These are phyloP conservation scores for Echinops telfairi DNA, from an alignment of 2,113 vertebrate species.

Conservation along the genomic window DNA sequence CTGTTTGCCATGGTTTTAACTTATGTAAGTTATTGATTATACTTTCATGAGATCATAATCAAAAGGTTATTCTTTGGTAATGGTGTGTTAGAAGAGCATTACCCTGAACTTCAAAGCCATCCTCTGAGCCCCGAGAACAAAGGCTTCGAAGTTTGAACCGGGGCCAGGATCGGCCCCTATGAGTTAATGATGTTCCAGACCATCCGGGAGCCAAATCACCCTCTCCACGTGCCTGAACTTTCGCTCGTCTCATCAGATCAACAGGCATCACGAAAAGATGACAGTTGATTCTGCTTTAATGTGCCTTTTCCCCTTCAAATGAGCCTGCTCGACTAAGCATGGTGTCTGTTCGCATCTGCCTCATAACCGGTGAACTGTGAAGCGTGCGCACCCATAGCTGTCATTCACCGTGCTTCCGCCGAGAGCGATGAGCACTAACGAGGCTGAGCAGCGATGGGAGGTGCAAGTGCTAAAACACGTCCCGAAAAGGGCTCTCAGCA, in stretches of 20 bases:
- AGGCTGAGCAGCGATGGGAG: slow-evolving; percentile 1
- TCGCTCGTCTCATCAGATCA: slow-evolving; percentile 85
- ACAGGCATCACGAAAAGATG: slow-evolving; percentile 80
- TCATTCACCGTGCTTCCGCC: slow-evolving; percentile 49
- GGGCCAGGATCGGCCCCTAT: slow-evolving; percentile 87
- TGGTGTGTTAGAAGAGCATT: slow-evolving; percentile 90
- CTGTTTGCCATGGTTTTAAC: slow-evolving; percentile 88
- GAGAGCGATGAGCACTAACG: slow-evolving; percentile 56
- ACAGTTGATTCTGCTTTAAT: slow-evolving; percentile 80
- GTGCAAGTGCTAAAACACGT: slow-evolving; percentile 33
- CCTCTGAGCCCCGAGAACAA: slow-evolving; percentile 90
- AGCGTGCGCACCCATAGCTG: background rate
- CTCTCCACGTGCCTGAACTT: slow-evolving; percentile 84
- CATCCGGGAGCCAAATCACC: slow-evolving; percentile 86
- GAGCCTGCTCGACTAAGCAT: slow-evolving; percentile 76
- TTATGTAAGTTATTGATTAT: slow-evolving; percentile 89
- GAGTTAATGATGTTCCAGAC: slow-evolving; percentile 89
- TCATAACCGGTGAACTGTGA: slow-evolving; percentile 60
- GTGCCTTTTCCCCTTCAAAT: slow-evolving; percentile 71
- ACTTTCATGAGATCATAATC: slow-evolving; percentile 93
- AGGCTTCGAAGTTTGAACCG: slow-evolving; percentile 88
- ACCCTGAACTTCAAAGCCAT: slow-evolving; percentile 92
- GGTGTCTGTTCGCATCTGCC: slow-evolving; percentile 63
- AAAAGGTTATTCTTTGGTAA: slow-evolving; percentile 90
- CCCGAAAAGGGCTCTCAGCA: slow-evolving; percentile 52